Evolutionary conservation across 2,113 vertebrate species (phyloP).

Genomic region (Prunella fulvescens): DNA sequence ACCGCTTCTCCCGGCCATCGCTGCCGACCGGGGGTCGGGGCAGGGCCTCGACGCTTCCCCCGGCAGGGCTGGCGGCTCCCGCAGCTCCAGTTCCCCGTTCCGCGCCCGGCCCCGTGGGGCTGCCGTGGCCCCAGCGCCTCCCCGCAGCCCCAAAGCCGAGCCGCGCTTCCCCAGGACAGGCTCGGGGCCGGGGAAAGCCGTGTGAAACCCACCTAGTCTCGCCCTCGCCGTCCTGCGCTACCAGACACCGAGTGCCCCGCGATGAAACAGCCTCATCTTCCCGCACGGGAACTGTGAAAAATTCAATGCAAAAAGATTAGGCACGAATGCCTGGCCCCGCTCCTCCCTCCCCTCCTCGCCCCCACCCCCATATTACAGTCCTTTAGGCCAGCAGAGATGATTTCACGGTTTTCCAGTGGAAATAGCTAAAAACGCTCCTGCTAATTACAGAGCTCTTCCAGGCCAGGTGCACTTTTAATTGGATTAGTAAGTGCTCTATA

Average conservation of each 20-base stretch:
- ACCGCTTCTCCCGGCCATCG: neutral
- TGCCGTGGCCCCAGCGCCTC: neutral
- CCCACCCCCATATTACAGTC: constrained; percentile 45
- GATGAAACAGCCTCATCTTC: neutral
- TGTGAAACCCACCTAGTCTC: neutral
- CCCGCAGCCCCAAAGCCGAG: neutral
- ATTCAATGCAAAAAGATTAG: constrained; percentile 41
- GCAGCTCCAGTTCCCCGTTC: neutral
- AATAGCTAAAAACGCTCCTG: constrained; percentile 63
- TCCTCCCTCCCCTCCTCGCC: constrained; percentile 24
- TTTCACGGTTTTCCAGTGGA: constrained; percentile 68
- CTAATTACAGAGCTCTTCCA: constrained; percentile 64
- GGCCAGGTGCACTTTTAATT: constrained; percentile 68
- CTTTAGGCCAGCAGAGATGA: constrained; percentile 44
- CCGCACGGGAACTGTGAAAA: constrained; percentile 21
- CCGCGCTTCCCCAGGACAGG: neutral
- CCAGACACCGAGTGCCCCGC: neutral
- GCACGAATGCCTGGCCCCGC: constrained; percentile 21
- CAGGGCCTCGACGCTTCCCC: neutral
- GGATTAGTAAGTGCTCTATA: constrained; percentile 55
- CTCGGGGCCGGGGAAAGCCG: neutral
- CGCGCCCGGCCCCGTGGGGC: neutral
- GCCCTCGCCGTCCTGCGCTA: neutral
- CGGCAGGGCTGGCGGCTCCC: neutral
- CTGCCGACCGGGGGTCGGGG: no score